Evolutionary conservation across 2,113 vertebrate species (phyloP), one percentile per base, ranked within the genome.

Genomic region (Eleginops maclovinus): DNA sequence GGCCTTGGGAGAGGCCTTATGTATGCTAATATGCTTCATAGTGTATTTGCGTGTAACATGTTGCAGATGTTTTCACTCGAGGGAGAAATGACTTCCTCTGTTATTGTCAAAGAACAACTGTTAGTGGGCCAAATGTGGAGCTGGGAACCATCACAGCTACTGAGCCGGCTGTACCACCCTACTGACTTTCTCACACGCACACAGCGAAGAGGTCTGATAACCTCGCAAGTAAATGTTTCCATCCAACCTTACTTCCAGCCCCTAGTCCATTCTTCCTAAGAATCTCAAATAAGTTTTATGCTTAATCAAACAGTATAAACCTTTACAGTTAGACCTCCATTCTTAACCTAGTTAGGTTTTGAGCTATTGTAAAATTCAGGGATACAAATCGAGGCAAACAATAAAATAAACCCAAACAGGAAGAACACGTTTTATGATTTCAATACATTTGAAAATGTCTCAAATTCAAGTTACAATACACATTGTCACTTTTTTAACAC

Each of bases 1-100:
- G 21, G 65, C 85, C 72, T 36, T 13, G 11, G 64, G 75, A 43
- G 44, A 69, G 67, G 36, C 21, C 60, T 85, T 77, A 79, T 83
- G 82, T 71, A 61, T 67, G 59, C 56, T 85, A 70, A 83, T 79
- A 54, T 59, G 67, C 61, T 31, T 68, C 10, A 58, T 41, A 24
- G 72, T 70, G 77, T 81, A 79, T 44, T 68, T 72, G 67, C 67
- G 72, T 43, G 19, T 84, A 89, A 90, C 78, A 76, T 80, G 79
- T 84, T 73, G 82, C 90, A 93, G 88, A 92, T 93, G 89, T 90
- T 77, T 87, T 43, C 75, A 82, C 83, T 82, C 24, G 17, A 73
- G 77, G 82, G 73, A 88, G 82, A 75, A 88, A 84, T 81, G 40
- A 87, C 88, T 91, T 91, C 91, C 87, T 92, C 75, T 91, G 89